Evolutionary conservation across 1,140 invertebrate genomes (phyloP).

Genomic region (Kradibia gibbosae): DNA sequence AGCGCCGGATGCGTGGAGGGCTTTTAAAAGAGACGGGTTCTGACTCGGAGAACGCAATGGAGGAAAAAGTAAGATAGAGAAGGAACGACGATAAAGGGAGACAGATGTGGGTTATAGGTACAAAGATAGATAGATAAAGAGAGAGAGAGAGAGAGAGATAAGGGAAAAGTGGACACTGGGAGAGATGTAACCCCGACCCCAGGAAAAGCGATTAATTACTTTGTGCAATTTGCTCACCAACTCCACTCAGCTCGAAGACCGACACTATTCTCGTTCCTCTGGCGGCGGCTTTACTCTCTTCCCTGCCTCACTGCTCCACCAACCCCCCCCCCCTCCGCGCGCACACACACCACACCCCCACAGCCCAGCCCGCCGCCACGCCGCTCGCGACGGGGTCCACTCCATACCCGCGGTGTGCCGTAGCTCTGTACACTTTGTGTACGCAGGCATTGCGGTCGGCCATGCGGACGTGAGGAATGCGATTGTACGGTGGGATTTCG

Average conservation of each 20-base stretch:
- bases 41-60: too few relatives aligned
- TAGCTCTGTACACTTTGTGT: constrained; percentile 27
- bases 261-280: constrained; percentile 71
- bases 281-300: constrained; percentile 30
- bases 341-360: not conserved
- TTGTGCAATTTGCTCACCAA: constrained; percentile 72
- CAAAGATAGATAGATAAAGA: not conserved
- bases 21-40: constrained; percentile 9
- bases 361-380: not conserved
- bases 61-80: not conserved
- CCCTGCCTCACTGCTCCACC: constrained; percentile 3
- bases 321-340: constrained; percentile 5
- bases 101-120: too few relatives aligned
- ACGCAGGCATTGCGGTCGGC: constrained; percentile 38
- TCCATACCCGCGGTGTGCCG: not conserved
- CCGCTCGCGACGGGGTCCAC: too few relatives aligned
- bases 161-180: not conserved
- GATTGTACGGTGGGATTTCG: constrained; percentile 40
- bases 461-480: constrained; percentile 37
- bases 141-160: not conserved
- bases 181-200: constrained; percentile 47
- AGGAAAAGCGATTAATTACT: constrained; percentile 72
- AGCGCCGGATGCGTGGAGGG: not conserved
- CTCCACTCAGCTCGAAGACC: constrained; percentile 68
- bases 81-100: not conserved